Base-by-base conservation (phyloP, 1,140 invertebrate species). In the Drosophila mojavensis region DNA sequence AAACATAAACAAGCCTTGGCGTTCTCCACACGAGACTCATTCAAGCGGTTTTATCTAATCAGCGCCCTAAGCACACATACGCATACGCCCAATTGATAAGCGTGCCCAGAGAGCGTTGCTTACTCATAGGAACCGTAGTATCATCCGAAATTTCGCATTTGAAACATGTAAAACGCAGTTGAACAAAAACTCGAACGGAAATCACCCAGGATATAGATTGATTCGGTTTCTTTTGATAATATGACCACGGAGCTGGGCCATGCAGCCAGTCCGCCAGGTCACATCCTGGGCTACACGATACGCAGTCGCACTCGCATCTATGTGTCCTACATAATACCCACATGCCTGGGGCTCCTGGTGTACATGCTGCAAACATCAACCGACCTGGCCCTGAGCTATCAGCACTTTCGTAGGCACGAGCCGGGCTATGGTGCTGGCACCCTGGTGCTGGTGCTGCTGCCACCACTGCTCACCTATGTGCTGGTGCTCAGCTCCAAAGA, bases 301-400 rank as follows among this genome's bases (percentile, higher is more conserved):
- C 93, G 93, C 78, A 93, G 93, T 56, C 93, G 91, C 2, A 93
- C 92, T 15, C 93, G 94, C 39, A 94, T 94, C 68, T 93, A 92
- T 60, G 73, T 94, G 10, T 82, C 93, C n/a, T 94, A 93, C 60
- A 78, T 94, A 48, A 75, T 94, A 20, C 94, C 94, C 51, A 75
- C 91, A 6, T 59, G 93, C 3, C 65, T 94, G 2, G 89, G 85
- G 1, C 92, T 93, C 17, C 58, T 92, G 4, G 65, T 94, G 9
- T 94, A 94, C 48, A 79, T 94, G 24, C 61, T 92, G 15, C 91
- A 94, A 53, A 93, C 94, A 13, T 79, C 93, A 0, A 92, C 93
- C 1, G 94, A 94, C 59, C 65, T 94, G 17, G 93, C 93, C 2
- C 90, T 94, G 5, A 92, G 93, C 41, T 81, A 92, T 59, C 93